Conservation (phyloP, 2,888 invertebrate genomes). For the Cosmorhoe ocellata region DNA sequence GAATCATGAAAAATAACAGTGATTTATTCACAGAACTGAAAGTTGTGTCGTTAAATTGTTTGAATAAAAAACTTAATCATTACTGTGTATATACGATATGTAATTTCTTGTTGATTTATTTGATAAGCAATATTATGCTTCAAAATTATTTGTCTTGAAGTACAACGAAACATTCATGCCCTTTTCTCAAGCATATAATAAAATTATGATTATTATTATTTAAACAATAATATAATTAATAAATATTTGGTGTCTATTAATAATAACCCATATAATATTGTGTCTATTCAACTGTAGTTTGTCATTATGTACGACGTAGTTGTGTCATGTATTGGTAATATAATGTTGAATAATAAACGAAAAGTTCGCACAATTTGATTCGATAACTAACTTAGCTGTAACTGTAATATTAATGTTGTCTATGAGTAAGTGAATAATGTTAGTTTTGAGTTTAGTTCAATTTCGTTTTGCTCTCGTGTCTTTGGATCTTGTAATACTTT, state of each 20-base stretch:
- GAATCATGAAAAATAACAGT: conserved; percentile 60
- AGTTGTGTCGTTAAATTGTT: conserved; percentile 80
- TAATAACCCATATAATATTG: conserved; percentile 44
- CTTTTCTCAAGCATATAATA: conserved; percentile 55
- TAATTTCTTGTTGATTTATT: conserved; percentile 79
- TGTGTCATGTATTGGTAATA: conserved; percentile 64
- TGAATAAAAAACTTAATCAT: conserved; percentile 68
- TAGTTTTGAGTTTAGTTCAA: conserved; percentile 21
- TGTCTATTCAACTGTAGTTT: conserved; percentile 44
- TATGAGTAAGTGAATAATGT: conserved; percentile 45
- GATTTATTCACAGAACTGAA: conserved; percentile 82
- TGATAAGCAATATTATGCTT: conserved; percentile 66
- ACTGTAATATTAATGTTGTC: conserved; percentile 61
- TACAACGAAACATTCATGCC: conserved; percentile 69
- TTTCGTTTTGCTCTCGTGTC: conserved; percentile 11
- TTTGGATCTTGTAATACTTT: conserved; percentile 7
- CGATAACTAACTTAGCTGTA: conserved; percentile 73
- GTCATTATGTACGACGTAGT: conserved; percentile 66
- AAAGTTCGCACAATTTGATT: conserved; percentile 78
- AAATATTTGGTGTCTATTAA: conserved; percentile 78
- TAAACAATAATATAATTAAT: conserved; percentile 56
- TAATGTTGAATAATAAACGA: conserved; percentile 60
- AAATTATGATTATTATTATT: conserved; percentile 45
- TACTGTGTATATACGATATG: conserved; percentile 62
- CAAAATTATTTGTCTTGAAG: conserved; percentile 48